A percentile compares a stretch with the other conserved stretches of the same genome.
Conservation (phyloP, 2,888 invertebrate species). For the Apotomis turbidana region DNA sequence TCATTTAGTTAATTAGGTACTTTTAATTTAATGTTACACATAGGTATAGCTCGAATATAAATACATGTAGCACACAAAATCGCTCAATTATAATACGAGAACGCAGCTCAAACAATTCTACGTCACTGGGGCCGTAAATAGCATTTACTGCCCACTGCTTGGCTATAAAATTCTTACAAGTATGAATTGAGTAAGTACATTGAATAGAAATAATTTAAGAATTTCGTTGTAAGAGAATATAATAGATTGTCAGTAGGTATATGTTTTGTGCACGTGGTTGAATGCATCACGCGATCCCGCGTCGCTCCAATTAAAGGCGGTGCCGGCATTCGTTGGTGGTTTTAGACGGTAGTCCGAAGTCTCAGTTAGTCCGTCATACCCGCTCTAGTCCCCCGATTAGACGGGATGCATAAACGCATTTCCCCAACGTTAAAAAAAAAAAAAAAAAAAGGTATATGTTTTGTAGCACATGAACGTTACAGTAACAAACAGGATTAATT, state of each 20-base stretch:
- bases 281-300: no score
- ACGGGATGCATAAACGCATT: no score
- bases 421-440: no score
- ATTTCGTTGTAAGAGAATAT: slow-evolving; percentile 20
- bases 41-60: background rate
- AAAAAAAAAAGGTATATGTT: background rate
- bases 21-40: background rate
- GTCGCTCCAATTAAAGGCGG: no score
- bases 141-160: background rate
- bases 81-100: background rate
- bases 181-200: slow-evolving; percentile 31
- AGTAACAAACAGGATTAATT: background rate
- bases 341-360: no score
- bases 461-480: background rate
- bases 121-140: background rate
- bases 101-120: background rate
- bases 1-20: background rate
- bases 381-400: no score
- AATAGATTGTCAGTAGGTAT: background rate
- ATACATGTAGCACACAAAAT: background rate
- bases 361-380: no score
- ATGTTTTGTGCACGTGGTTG: no score
- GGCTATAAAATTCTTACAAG: no score
- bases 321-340: no score
- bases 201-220: slow-evolving; percentile 18